phyloP scores from a whole-genome alignment of 2,888 invertebrate species.

The Diloba caeruleocephala region DNA sequence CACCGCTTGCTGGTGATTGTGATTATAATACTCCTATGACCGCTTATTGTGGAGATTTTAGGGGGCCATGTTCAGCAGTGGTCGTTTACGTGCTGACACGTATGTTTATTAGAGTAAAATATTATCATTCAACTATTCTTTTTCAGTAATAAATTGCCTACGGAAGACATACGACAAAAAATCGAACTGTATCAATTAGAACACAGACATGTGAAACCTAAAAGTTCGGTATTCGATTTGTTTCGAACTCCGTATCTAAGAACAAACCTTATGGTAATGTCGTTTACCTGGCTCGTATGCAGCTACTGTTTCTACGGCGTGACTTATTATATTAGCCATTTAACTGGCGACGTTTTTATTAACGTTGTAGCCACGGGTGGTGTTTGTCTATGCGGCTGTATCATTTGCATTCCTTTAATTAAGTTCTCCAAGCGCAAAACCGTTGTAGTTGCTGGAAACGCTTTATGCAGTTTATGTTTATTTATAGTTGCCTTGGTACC shows the following conservation, averaged over 20 bases:
- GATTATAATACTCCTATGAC: no score
- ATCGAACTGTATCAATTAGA: conserved; percentile 73
- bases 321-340: conserved; percentile 93
- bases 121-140: conserved; percentile 11
- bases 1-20: no score
- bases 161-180: conserved; percentile 73
- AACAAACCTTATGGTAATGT: conserved; percentile 91
- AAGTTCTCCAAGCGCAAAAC: conserved; percentile 90
- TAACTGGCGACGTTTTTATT: conserved; percentile 93
- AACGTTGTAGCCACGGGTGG: conserved; percentile 93
- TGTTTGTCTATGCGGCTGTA: conserved; percentile 88
- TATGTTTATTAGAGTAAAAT: no score
- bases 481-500: conserved; percentile 90
- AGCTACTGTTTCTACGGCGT: conserved; percentile 94
- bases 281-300: conserved; percentile 93
- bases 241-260: conserved; percentile 91
- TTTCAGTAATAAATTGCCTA: conserved; percentile 78
- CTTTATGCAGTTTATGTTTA: conserved; percentile 89
- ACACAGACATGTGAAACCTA: conserved; percentile 55
- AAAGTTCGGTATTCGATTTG: conserved; percentile 89
- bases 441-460: conserved; percentile 89
- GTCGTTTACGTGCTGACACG: no score
- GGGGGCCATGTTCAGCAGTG: no score
- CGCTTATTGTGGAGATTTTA: no score
- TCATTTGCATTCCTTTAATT: conserved; percentile 90